These are phyloP conservation scores for Geothlypis trichas DNA, from an alignment of 2,113 vertebrate species.

Conservation along the genomic window DNA sequence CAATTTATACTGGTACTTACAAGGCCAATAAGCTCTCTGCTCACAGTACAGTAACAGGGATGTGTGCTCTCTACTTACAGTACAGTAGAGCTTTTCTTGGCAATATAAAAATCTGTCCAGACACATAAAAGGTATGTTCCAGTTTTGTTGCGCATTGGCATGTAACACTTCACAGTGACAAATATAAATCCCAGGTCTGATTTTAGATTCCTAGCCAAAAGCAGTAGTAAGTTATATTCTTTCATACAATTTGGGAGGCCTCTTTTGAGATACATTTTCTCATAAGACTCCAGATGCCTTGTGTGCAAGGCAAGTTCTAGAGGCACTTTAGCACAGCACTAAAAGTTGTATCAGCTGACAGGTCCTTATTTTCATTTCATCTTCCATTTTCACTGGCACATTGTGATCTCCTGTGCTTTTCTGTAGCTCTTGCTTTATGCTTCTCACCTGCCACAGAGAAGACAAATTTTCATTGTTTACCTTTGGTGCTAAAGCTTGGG, in stretches of 20 bases:
- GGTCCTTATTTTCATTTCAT: background rate
- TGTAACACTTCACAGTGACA: background rate
- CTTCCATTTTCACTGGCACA: background rate
- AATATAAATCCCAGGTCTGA: background rate
- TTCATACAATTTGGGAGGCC: background rate
- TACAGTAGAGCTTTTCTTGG: background rate
- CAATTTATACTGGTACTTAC: background rate
- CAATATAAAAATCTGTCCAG: background rate
- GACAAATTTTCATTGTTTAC: background rate
- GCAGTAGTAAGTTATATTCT: background rate
- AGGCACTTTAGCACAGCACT: background rate
- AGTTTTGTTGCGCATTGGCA: background rate
- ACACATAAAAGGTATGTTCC: background rate
- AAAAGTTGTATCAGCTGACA: background rate
- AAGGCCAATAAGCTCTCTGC: background rate
- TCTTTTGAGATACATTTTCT: background rate
- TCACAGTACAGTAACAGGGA: background rate
- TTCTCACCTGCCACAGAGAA: background rate
- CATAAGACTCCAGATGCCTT: background rate
- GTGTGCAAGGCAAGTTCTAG: background rate
- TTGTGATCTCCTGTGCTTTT: background rate
- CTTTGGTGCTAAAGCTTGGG: background rate
- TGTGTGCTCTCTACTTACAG: background rate
- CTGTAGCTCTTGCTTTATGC: background rate
- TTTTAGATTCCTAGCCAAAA: slow-evolving; percentile 17